These are phyloP conservation scores for Drosophila burlai DNA, from an alignment of 1,140 invertebrate genomes.

Conservation along the genomic window DNA sequence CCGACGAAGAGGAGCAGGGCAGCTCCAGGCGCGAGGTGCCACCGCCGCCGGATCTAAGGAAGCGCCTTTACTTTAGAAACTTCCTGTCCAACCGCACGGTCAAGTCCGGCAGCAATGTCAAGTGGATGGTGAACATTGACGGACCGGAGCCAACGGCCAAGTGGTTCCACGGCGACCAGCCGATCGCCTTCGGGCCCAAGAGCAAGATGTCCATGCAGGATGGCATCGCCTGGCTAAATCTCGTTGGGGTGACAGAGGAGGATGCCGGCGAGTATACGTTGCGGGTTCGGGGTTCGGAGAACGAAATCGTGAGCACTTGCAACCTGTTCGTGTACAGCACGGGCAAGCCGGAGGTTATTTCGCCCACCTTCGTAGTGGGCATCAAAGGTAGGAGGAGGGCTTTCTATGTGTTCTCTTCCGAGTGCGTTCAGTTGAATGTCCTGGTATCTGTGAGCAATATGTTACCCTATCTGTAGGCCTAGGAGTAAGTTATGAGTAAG, in stretches of 20 bases:
- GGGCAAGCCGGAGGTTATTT: constrained; percentile 63
- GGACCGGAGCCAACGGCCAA: constrained; percentile 90
- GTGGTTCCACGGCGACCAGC: constrained; percentile 89
- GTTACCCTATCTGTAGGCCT: constrained; percentile 17
- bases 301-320: constrained; percentile 82
- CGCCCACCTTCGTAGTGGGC: constrained; percentile 79
- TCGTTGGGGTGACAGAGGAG: constrained; percentile 86
- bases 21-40: constrained; percentile 69
- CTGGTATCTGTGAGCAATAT: constrained; percentile 24
- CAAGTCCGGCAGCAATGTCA: constrained; percentile 88
- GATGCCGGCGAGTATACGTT: constrained; percentile 88
- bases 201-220: constrained; percentile 86
- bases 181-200: constrained; percentile 83
- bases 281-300: constrained; percentile 87
- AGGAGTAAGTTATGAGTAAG: constrained; percentile 22
- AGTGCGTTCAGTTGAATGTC: constrained; percentile 52
- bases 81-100: constrained; percentile 89
- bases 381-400: constrained; percentile 78
- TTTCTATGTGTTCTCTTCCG: neutral
- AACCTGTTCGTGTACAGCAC: constrained; percentile 79
- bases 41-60: constrained; percentile 85
- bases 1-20: constrained; percentile 61
- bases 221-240: constrained; percentile 89
- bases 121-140: constrained; percentile 91
- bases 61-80: constrained; percentile 90